Conservation (phyloP, 2,797 vertebrate species). For the Crenuchus spilurus region DNA sequence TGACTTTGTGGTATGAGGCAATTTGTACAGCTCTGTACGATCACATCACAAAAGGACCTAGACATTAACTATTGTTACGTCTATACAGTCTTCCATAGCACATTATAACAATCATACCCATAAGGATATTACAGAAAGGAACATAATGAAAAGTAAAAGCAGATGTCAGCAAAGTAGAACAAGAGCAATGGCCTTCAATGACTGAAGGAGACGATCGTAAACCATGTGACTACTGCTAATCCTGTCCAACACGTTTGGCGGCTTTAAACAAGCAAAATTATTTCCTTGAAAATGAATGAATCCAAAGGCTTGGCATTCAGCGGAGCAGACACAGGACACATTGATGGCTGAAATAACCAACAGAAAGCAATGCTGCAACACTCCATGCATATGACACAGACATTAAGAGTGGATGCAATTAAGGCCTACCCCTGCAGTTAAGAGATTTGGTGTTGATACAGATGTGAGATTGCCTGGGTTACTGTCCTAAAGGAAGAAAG, state of each 20-base stretch:
- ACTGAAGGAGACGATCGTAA: not conserved
- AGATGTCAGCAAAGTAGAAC: not conserved
- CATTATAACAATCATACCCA: not conserved
- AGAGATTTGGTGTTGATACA: conserved; percentile 84
- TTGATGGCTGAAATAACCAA: conserved; percentile 20
- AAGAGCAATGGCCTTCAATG: not conserved
- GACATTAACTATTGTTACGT: no score
- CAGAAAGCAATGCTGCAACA: not conserved
- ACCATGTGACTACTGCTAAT: not conserved
- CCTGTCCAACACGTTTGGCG: not conserved
- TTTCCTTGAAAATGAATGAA: conserved; percentile 8
- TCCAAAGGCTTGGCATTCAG: not conserved
- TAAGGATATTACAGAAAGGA: not conserved
- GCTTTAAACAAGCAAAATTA: conserved; percentile 17
- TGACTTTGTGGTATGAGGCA: no score
- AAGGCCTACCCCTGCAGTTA: conserved; percentile 83
- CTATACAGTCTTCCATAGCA: no score
- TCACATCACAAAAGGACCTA: no score
- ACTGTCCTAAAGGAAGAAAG: conserved; percentile 74
- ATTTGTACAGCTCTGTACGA: no score
- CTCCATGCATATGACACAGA: conserved; percentile 15
- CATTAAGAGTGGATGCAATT: conserved; percentile 55
- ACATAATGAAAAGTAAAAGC: not conserved
- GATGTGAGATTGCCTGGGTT: conserved; percentile 81
- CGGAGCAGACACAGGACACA: not conserved